Evolutionary conservation across 1,140 invertebrate species (phyloP).

Genomic region (Achroia grisella): DNA sequence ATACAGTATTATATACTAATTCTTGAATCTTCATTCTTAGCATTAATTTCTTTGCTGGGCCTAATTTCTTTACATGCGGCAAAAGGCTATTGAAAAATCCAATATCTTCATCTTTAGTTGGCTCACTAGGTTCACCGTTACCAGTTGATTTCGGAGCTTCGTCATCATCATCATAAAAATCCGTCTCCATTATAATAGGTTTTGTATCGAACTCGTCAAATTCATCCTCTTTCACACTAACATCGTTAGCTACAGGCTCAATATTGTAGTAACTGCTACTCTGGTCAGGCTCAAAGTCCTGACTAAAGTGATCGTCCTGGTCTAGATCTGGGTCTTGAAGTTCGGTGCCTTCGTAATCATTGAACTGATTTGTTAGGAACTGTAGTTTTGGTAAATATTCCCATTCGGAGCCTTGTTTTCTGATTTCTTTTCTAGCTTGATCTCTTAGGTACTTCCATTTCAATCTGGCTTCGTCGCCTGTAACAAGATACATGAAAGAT

Average conservation of each 20-base stretch:
- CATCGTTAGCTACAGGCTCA: slow-evolving; percentile 5
- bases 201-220: slow-evolving; percentile 68
- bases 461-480: slow-evolving; percentile 57
- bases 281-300: slow-evolving; percentile 44
- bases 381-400: slow-evolving; percentile 53
- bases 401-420: slow-evolving; percentile 61
- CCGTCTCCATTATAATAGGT: slow-evolving; percentile 61
- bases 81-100: slow-evolving; percentile 65
- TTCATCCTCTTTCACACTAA: slow-evolving; percentile 52
- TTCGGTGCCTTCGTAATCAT: slow-evolving; percentile 53
- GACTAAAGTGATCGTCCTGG: slow-evolving; percentile 31
- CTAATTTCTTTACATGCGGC: slow-evolving; percentile 60
- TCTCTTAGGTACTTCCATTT: slow-evolving; percentile 71
- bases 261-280: slow-evolving; percentile 29
- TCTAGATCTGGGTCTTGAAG: slow-evolving; percentile 12
- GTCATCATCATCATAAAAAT: slow-evolving; percentile 63
- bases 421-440: slow-evolving; percentile 56
- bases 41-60: slow-evolving; percentile 64
- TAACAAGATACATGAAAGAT: slow-evolving; percentile 8
- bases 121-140: slow-evolving; percentile 15
- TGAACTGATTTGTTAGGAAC: slow-evolving; percentile 60
- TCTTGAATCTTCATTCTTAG: slow-evolving; percentile 67
- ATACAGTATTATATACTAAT: slow-evolving; percentile 63
- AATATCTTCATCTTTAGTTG: slow-evolving; percentile 58
- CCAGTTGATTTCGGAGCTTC: slow-evolving; percentile 34